phyloP scores from a whole-genome alignment of 2,113 vertebrate genomes.

The Plectropomus leopardus region DNA sequence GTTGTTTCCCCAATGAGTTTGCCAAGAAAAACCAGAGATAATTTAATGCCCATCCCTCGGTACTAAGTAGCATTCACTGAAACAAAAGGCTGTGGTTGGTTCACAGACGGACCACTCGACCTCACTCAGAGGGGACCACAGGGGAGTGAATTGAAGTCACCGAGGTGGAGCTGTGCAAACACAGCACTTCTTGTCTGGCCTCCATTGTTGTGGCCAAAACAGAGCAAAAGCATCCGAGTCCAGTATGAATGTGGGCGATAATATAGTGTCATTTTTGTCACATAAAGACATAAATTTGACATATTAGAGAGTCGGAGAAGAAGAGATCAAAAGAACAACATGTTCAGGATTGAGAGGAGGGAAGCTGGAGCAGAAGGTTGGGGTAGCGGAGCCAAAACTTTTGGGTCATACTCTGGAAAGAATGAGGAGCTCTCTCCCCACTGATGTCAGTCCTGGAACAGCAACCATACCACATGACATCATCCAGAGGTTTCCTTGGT shows the following conservation, averaged over 20 bases:
- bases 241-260: not conserved
- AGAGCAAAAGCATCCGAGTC: not conserved
- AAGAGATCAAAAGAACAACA: constrained; percentile 19
- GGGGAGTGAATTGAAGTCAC: constrained; percentile 25
- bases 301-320: not conserved
- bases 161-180: constrained; percentile 42
- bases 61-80: not conserved
- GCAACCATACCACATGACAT: constrained; percentile 72
- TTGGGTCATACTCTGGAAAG: constrained; percentile 82
- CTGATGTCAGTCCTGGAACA: constrained; percentile 80
- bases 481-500: constrained; percentile 66
- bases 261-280: not conserved
- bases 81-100: constrained; percentile 43
- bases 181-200: constrained; percentile 47
- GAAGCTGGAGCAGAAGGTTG: constrained; percentile 36
- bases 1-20: constrained; percentile 40
- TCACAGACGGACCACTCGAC: constrained; percentile 43
- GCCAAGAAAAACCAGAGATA: constrained; percentile 63
- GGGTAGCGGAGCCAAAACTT: constrained; percentile 43
- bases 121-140: constrained; percentile 37
- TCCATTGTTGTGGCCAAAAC: constrained; percentile 13
- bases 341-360: constrained; percentile 4
- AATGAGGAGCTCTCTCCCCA: constrained; percentile 76
- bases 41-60: constrained; percentile 40
- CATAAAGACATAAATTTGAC: not conserved